Conservation (phyloP, 2,113 vertebrate genomes). For the Alethe diademata region DNA sequence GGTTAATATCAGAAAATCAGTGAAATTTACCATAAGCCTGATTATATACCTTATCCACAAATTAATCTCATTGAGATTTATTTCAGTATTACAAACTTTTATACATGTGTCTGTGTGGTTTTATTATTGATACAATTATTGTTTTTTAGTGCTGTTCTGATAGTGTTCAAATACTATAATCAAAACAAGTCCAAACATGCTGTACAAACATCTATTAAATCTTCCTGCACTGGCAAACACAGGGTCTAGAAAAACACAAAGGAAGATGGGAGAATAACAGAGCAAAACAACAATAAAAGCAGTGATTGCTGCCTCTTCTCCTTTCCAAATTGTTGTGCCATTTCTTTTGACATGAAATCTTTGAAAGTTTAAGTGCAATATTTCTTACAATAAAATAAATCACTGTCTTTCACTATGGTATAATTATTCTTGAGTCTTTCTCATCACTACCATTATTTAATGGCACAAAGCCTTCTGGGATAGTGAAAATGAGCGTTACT, state of each 20-base stretch:
- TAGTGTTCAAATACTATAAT: neutral
- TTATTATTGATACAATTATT: conserved; percentile 30
- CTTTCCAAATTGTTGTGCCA: neutral
- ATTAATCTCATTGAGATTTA: conserved; percentile 17
- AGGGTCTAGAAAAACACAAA: neutral
- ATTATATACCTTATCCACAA: conserved; percentile 4
- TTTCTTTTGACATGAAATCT: neutral
- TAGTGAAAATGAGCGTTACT: neutral
- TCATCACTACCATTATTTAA: neutral
- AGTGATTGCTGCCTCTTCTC: neutral
- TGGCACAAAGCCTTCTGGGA: neutral
- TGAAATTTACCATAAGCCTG: neutral
- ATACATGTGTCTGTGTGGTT: neutral
- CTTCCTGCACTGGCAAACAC: neutral
- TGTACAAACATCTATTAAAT: conserved; percentile 22
- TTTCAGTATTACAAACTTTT: neutral
- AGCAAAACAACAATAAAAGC: neutral
- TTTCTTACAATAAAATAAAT: neutral
- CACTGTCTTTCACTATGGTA: neutral
- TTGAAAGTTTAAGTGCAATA: neutral
- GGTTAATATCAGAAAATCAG: neutral
- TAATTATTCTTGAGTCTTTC: neutral
- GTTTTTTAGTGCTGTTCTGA: neutral
- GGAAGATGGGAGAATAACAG: neutral
- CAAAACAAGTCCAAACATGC: neutral